Conservation (phyloP, 2,888 invertebrate genomes). For the Bombylius discolor region DNA sequence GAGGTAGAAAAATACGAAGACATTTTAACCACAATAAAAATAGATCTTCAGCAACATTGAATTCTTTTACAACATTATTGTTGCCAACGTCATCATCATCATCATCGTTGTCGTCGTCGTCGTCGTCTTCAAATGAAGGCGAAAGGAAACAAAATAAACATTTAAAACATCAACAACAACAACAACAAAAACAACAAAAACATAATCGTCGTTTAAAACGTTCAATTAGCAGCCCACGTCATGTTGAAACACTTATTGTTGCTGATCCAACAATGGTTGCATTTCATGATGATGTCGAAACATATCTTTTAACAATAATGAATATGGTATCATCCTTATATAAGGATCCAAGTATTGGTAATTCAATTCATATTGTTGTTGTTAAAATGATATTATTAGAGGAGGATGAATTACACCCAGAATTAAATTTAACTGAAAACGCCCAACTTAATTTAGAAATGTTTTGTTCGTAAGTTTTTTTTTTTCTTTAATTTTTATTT, state of each 20-base stretch:
- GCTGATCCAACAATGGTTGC: conserved; percentile 79
- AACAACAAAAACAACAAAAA: neutral
- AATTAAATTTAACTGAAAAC: conserved; percentile 61
- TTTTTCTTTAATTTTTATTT: neutral
- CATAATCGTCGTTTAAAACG: conserved; percentile 36
- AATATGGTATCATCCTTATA: conserved; percentile 83
- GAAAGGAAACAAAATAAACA: conserved; percentile 18
- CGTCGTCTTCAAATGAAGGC: conserved; percentile 9
- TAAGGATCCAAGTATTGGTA: conserved; percentile 78
- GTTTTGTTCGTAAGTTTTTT: conserved; percentile 51
- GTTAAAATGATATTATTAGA: conserved; percentile 72
- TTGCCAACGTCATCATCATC: conserved; percentile 24
- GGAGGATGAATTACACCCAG: conserved; percentile 41
- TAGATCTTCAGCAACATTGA: neutral
- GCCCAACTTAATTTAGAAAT: conserved; percentile 71
- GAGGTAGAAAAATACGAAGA: conserved; percentile 32
- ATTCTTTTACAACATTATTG: neutral
- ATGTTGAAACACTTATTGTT: conserved; percentile 76
- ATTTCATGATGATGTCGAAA: conserved; percentile 74
- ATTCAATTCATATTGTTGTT: conserved; percentile 80
- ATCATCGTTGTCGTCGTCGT: conserved; percentile 19
- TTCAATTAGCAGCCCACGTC: conserved; percentile 61
- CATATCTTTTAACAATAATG: conserved; percentile 81
- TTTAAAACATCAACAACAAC: conserved; percentile 9
- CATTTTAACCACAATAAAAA: conserved; percentile 11